These are phyloP conservation scores for Andrena haemorrhoa DNA, from an alignment of 2,888 invertebrate species.

Conservation along the genomic window DNA sequence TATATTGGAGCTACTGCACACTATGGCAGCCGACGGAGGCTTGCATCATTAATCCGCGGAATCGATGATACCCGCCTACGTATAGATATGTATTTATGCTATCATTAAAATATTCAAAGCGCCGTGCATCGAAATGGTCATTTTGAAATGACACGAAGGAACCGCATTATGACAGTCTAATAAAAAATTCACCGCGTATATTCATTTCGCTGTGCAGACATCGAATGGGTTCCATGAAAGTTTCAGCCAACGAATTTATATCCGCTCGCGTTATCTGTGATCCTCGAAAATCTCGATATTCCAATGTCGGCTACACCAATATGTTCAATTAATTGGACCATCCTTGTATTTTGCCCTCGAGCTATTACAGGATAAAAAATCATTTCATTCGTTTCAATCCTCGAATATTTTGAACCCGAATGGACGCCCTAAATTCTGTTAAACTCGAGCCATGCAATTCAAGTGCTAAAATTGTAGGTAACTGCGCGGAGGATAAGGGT, in stretches of 20 bases:
- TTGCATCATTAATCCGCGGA: constrained; percentile 10
- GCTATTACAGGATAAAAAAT: not conserved
- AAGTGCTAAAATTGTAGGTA: not conserved
- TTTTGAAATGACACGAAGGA: constrained; percentile 7
- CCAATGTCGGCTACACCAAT: not conserved
- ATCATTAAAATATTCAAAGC: constrained; percentile 36
- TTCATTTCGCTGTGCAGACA: constrained; percentile 20
- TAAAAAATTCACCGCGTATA: constrained; percentile 28
- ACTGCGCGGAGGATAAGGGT: not conserved
- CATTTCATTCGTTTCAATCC: not conserved
- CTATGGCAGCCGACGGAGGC: not conserved
- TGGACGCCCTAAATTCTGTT: not conserved
- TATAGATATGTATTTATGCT: not conserved
- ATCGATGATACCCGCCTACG: constrained; percentile 4
- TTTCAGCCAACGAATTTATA: constrained; percentile 9
- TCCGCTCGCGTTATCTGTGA: not conserved
- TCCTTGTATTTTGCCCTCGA: too few species aligned
- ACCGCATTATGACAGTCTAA: constrained; percentile 4
- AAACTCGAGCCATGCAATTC: not conserved
- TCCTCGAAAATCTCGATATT: not conserved
- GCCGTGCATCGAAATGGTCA: constrained; percentile 4
- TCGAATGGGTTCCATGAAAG: constrained; percentile 3
- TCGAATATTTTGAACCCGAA: not conserved
- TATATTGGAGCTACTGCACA: too few species aligned
- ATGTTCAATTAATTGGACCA: not conserved